Evolutionary conservation across 2,113 vertebrate species (phyloP), one percentile per base, ranked within the genome.

Genomic region (Abramis brama): DNA sequence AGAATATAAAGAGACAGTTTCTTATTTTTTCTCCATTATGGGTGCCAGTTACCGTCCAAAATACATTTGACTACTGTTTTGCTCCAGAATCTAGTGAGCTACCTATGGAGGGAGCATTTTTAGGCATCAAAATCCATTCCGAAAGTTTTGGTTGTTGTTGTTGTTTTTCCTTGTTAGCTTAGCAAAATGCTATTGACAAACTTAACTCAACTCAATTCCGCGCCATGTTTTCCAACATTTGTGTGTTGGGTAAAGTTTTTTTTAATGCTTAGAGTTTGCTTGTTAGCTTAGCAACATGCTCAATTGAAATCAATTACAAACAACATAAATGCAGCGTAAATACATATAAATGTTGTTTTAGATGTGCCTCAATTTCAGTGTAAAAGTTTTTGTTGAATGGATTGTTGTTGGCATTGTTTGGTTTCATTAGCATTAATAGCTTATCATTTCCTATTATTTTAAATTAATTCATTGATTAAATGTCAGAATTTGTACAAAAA

Each of bases 201-300:
- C 15, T 68, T 68, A 8, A 68, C 64, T 68, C 13, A 64, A 15
- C 13, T 64, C 27, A 30, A 30, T 30, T 55, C 5, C 52, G 6
- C 15, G 15, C 5, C 12, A 64, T 27, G 62, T 30, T 64, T 30
- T 30, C 12, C 25, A 30, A 66, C 13, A 30, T 66, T 30, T 60
- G 59, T 13, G 11, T 27, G 12, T 27, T 64, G 5, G 25, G 11
- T 64, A 64, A 64, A 6, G 12, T 30, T 64, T 64, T 64, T 66
- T 27, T 25, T 7, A 27, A 15, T 64, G 62, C 62, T 15, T 30
- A 66, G 6, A 8, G 27, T 30, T 30, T 66, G 2, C 13, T 70
- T 39, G 30, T 70, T 70, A 70, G 66, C 66, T 70, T 70, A 70
- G 30, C 33, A 70, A 70, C 66, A 39, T 39, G 30, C 66, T 15